Evolutionary conservation across 2,888 invertebrate species (phyloP).

Genomic region (Rhodophaea formosa): DNA sequence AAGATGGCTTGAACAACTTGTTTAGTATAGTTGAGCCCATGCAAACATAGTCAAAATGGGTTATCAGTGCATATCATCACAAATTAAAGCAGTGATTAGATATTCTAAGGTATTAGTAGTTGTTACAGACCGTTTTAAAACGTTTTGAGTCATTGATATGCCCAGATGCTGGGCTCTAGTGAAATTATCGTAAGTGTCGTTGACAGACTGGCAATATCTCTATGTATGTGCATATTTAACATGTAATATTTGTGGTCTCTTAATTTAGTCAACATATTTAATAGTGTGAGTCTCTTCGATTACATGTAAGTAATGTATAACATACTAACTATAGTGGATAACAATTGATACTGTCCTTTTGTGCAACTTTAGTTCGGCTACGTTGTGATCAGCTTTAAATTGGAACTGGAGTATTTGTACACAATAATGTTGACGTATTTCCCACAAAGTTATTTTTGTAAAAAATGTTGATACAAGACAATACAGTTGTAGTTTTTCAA

Average conservation of each 20-base stretch:
- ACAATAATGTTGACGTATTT: slow-evolving; percentile 67
- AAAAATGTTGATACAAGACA: slow-evolving; percentile 74
- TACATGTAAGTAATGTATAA: slow-evolving; percentile 72
- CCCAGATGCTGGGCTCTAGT: slow-evolving; percentile 78
- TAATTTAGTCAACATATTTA: slow-evolving; percentile 81
- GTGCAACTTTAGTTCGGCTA: slow-evolving; percentile 78
- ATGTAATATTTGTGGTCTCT: slow-evolving; percentile 78
- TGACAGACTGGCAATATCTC: slow-evolving; percentile 80
- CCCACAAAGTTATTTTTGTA: slow-evolving; percentile 78
- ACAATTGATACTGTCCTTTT: slow-evolving; percentile 71
- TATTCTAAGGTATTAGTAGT: slow-evolving; percentile 80
- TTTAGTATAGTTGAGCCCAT: slow-evolving; percentile 61
- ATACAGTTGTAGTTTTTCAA: slow-evolving; percentile 71
- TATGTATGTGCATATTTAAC: slow-evolving; percentile 77
- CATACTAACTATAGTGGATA: slow-evolving; percentile 68
- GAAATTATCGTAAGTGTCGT: slow-evolving; percentile 78
- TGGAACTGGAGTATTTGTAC: slow-evolving; percentile 74
- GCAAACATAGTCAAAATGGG: slow-evolving; percentile 66
- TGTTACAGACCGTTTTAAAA: slow-evolving; percentile 77
- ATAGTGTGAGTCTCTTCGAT: slow-evolving; percentile 78
- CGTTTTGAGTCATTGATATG: slow-evolving; percentile 72
- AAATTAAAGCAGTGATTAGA: slow-evolving; percentile 80
- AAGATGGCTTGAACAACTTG: slow-evolving; percentile 63
- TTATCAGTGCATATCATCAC: slow-evolving; percentile 81
- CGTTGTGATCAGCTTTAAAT: slow-evolving; percentile 79